Evolutionary conservation across 2,888 invertebrate species (phyloP).

Genomic region (Tenthredo scrophulariae): DNA sequence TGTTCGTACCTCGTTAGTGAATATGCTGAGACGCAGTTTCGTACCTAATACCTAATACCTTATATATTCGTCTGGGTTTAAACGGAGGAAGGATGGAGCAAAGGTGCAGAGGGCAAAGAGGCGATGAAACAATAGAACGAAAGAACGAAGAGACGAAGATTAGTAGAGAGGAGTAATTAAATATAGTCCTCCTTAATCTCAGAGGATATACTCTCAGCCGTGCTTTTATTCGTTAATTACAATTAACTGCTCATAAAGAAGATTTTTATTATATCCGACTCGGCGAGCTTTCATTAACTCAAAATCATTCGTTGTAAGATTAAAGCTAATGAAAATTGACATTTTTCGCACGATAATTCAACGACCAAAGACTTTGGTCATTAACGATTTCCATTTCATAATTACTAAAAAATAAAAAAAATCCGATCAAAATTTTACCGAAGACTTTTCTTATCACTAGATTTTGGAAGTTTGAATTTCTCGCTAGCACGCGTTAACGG

Average conservation of each 20-base stretch:
- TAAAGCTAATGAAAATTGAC: neutral
- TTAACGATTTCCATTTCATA: neutral
- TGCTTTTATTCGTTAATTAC: constrained; percentile 43
- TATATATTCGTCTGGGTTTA: neutral
- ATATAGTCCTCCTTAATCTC: constrained; percentile 29
- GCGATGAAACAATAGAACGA: constrained; percentile 8
- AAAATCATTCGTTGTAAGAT: neutral
- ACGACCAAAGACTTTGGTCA: neutral
- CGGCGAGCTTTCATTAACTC: neutral
- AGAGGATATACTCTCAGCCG: constrained; percentile 12
- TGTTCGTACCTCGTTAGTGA: neutral
- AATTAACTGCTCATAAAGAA: constrained; percentile 31
- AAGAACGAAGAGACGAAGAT: constrained; percentile 37
- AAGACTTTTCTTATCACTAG: too few species aligned
- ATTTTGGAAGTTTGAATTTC: neutral
- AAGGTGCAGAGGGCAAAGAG: neutral
- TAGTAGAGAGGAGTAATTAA: constrained; percentile 32
- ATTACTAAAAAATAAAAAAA: too few species aligned
- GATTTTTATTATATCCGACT: constrained; percentile 16
- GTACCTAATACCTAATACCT: neutral
- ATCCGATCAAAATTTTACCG: too few species aligned
- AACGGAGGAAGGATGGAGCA: neutral
- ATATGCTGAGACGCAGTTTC: constrained; percentile 25
- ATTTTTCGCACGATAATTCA: neutral
- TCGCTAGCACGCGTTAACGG: neutral